Evolutionary conservation across 1,140 invertebrate species (phyloP), one percentile per base, ranked within the genome.

Genomic region (Zelostemma sp.): DNA sequence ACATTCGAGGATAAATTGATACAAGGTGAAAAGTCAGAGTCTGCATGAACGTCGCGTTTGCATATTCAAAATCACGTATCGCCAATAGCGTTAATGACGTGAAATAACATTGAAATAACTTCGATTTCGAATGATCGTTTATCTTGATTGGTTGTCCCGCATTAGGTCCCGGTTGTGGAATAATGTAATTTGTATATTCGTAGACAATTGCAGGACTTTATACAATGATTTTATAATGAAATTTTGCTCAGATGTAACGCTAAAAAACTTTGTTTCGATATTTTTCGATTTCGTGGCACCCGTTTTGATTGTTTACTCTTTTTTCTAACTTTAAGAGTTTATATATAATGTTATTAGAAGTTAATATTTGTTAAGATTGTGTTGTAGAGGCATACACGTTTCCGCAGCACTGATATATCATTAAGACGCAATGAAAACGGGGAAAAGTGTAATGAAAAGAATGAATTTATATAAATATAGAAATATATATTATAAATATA

Each of bases 281-380:
- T 53, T 58, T 65, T 65, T 45, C 38, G 14, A 18, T 25, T 28
- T 45, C 12, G 16, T 14, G 35, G 31, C 46, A 48, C 45, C 12
- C 9, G 40, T 58, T 58, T 19, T 4, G 46, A 53, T 35, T 35
- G 5, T 18, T 41, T 45, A 41, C 25, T 31, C 6, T 47, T 53
- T 53, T 60, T 53, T 16, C 3, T 18, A 6, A 43, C 16, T 12
- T 17, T 16, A 18, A 62, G 43, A 58, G 43, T 53, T 56, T 58
- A 59, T 70, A 62, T 70, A 53, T 63, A 70, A 55, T 59, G 60
- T 69, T 61, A 56, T 56, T 63, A 63, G 46, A 65, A 70, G 55
- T 59, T 70, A 65, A 63, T 54, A 71, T 63, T 71, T 66, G 59
- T 71, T 71, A 57, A 71, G 49, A 31, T 71, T 71, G 54, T 55